These are phyloP conservation scores for Hyperopisus bebe DNA, from an alignment of 2,113 vertebrate species.

Conservation along the genomic window DNA sequence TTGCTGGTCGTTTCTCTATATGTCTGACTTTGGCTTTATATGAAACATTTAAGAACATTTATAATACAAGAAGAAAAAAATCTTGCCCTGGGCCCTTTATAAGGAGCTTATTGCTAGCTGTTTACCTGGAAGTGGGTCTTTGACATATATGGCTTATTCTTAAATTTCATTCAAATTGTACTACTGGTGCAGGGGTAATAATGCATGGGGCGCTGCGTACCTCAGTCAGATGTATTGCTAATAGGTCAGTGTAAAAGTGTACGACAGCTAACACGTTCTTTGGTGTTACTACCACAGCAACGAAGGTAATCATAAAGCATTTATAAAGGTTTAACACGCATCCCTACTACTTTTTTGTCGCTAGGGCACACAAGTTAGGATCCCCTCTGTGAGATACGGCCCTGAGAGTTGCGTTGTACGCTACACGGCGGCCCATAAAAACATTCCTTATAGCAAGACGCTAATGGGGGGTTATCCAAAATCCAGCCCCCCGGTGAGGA, in stretches of 20 bases:
- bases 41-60: neutral
- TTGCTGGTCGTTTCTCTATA: neutral
- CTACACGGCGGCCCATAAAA: neutral
- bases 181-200: neutral
- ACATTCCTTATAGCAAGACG: neutral
- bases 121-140: neutral
- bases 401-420: neutral
- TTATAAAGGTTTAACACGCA: neutral
- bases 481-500: neutral
- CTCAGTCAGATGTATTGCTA: neutral
- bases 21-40: neutral
- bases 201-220: neutral
- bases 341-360: neutral
- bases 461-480: neutral
- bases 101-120: neutral
- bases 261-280: neutral
- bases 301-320: neutral
- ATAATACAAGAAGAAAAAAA: neutral
- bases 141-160: neutral
- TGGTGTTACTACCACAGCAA: neutral
- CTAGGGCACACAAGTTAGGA: neutral
- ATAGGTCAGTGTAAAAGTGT: neutral
- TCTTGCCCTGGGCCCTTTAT: neutral
- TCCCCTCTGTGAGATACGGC: neutral
- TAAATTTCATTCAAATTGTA: neutral